phyloP scores from a whole-genome alignment of 2,113 vertebrate species.

The Bubo blakistoni region DNA sequence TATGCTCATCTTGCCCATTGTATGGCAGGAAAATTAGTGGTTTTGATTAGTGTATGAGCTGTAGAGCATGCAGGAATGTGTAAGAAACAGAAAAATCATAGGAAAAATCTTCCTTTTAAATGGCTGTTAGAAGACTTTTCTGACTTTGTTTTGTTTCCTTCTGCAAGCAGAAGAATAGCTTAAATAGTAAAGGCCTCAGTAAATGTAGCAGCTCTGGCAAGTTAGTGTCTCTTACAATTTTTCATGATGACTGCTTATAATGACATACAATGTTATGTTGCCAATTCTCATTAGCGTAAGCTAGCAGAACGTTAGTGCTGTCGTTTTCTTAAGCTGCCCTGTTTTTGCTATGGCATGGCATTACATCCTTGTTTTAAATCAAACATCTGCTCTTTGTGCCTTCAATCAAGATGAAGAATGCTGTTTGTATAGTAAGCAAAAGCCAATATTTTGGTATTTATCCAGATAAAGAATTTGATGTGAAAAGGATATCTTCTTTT shows the following conservation, averaged over 20 bases:
- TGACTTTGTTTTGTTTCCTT: neutral
- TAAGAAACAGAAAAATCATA: neutral
- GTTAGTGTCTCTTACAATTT: slow-evolving; percentile 30
- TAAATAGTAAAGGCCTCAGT: neutral
- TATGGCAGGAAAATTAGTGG: neutral
- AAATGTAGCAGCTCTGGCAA: slow-evolving; percentile 22
- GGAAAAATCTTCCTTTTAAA: neutral
- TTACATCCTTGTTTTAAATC: slow-evolving; percentile 34
- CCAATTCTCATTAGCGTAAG: slow-evolving; percentile 31
- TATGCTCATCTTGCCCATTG: neutral
- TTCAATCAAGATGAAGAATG: neutral
- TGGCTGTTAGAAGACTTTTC: neutral
- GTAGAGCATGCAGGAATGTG: neutral
- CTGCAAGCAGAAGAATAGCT: neutral
- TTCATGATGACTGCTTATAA: slow-evolving; percentile 44
- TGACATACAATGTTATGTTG: slow-evolving; percentile 41
- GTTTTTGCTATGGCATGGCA: slow-evolving; percentile 7
- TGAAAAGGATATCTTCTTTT: neutral
- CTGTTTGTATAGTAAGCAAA: neutral
- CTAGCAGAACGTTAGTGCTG: neutral
- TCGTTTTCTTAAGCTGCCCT: slow-evolving; percentile 5
- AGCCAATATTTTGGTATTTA: neutral
- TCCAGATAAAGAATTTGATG: neutral
- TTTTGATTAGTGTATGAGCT: neutral
- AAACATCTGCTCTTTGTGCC: slow-evolving; percentile 27